Evolutionary conservation across 2,113 vertebrate species (phyloP), one percentile per base, ranked within the genome.

Genomic region (Oryzias celebensis): DNA sequence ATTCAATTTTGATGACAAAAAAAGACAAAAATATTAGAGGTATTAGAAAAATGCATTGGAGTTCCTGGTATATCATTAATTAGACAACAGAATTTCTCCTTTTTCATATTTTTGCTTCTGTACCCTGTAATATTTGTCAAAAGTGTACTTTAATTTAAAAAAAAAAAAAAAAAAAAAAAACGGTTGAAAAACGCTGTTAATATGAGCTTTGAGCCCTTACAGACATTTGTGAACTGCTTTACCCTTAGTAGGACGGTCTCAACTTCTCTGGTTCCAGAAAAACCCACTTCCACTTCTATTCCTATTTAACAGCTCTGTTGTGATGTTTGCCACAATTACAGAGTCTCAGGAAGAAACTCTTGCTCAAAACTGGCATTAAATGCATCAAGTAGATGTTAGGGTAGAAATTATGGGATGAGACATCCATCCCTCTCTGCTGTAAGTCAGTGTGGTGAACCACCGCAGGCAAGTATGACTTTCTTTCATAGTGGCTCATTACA

Each of bases 241-340:
- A 36, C 66, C 68, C 81, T 81, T 80, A 83, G 73, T 65, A 24
- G 12, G 10, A 5, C 72, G 62, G 75, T 75, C 63, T 65, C 1
- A 24, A 47, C 52, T 18, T 52, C 36, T 43, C 16, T 48, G n/a
- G 42, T 76, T 77, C 48, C 58, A 52, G 62, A 58, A 71, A 65
- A 73, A 58, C 52, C 31, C 47, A 67, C n/a, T 52, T 84, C 45
- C 24, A 82, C 23, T 67, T 48, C 58, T 15, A 61, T 45, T 58
- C 24, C 45, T 58, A 63, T 55, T 66, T 73, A 69, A 61, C 72
- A 60, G 62, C 58, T 71, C 43, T 45, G 71, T 71, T 62, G 65
- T 51, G 48, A 68, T 20, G 4, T 24, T 51, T 31, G 52, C 76
- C 80, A 73, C 81, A 85, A 89, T 89, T 86, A 83, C 71, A 86